A percentile compares a stretch with the other conserved stretches of the same genome.
phyloP scores from a whole-genome alignment of 2,113 vertebrate genomes.

The Marmota monax region DNA sequence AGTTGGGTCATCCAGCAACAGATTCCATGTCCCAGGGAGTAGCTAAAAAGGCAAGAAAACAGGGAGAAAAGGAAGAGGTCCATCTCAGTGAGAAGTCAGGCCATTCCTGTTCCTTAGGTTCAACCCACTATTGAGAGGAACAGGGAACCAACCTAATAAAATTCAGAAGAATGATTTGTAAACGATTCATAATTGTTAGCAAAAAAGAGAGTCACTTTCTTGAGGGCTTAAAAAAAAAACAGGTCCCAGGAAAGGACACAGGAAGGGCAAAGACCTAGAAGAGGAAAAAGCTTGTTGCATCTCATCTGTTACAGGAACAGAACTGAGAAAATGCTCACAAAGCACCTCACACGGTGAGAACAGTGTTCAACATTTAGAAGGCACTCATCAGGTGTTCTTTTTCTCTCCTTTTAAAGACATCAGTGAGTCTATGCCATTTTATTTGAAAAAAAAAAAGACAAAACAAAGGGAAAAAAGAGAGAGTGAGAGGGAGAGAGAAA shows the following conservation, averaged over 20 bases:
- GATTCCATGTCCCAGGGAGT: neutral
- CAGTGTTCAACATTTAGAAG: neutral
- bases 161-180: neutral
- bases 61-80: neutral
- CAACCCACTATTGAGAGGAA: neutral
- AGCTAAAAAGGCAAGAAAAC: neutral
- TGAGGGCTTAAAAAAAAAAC: neutral
- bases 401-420: neutral
- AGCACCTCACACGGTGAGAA: neutral
- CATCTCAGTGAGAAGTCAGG: neutral
- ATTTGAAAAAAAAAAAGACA: neutral
- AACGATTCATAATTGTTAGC: neutral
- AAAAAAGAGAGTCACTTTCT: neutral
- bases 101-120: neutral
- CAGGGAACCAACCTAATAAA: neutral
- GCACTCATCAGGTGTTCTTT: neutral
- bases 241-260: neutral
- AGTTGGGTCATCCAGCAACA: neutral
- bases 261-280: neutral
- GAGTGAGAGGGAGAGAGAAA: neutral
- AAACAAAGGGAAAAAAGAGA: neutral
- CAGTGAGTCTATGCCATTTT: neutral
- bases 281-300: neutral
- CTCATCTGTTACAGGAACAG: neutral
- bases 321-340: neutral